Evolutionary conservation across 2,888 invertebrate genomes (phyloP).

Genomic region (Sinohyriopsis cumingii): DNA sequence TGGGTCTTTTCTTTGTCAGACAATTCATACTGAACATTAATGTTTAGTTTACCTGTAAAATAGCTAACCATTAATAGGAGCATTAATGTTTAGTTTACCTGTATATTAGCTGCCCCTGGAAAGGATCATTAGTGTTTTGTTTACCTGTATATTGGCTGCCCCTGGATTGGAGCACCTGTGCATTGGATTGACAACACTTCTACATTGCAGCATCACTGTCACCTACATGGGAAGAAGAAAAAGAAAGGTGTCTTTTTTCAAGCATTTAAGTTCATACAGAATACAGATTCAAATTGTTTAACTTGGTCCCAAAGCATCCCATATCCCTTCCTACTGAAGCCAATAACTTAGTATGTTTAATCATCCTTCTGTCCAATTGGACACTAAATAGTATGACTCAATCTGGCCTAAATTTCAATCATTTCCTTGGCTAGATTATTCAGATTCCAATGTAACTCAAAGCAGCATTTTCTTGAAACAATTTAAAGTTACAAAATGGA

Average conservation of each 20-base stretch:
- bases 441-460: no score
- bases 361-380: neutral
- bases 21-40: no score
- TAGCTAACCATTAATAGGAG: slow-evolving; percentile 76
- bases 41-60: slow-evolving; percentile 65
- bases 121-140: slow-evolving; percentile 5
- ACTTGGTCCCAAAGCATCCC: neutral
- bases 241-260: neutral
- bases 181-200: slow-evolving; percentile 71
- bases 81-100: no score
- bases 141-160: slow-evolving; percentile 76
- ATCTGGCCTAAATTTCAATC: no score
- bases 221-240: slow-evolving; percentile 57
- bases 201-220: slow-evolving; percentile 70
- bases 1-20: no score
- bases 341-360: neutral
- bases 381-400: neutral
- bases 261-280: neutral
- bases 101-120: no score
- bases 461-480: no score
- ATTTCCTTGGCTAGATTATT: no score
- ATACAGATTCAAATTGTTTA: neutral
- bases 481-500: no score
- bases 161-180: slow-evolving; percentile 78
- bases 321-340: neutral